Evolutionary conservation across 2,888 invertebrate species (phyloP).

Genomic region (Andrena hattorfiana): DNA sequence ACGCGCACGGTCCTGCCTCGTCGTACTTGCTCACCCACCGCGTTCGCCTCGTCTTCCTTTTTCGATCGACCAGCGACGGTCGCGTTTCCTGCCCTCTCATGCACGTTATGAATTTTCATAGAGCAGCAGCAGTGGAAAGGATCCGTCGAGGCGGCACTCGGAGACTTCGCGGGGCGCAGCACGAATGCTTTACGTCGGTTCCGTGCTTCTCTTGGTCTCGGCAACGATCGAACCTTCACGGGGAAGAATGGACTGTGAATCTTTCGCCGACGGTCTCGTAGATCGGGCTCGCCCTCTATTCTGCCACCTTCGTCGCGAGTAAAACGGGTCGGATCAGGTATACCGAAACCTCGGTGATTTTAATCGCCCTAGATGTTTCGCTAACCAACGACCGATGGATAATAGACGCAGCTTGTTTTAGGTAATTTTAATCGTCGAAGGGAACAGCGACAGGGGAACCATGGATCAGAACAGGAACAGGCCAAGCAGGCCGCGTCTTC

Average conservation of each 20-base stretch:
- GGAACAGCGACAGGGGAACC: neutral
- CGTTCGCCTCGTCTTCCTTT: conserved; percentile 3
- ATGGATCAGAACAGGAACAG: conserved; percentile 83
- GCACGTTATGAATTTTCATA: conserved; percentile 41
- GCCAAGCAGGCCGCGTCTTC: conserved; percentile 83
- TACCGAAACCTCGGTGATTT: neutral
- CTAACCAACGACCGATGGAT: neutral
- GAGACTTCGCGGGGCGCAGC: neutral
- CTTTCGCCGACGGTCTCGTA: conserved; percentile 22
- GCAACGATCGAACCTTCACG: conserved; percentile 32
- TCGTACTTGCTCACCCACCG: neutral
- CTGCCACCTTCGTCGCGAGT: conserved; percentile 10
- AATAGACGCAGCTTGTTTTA: conserved; percentile 8
- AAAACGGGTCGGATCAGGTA: conserved; percentile 34
- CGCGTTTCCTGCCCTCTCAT: conserved; percentile 12
- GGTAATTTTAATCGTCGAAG: conserved; percentile 15
- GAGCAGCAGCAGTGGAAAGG: conserved; percentile 19
- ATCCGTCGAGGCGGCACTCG: conserved; percentile 16
- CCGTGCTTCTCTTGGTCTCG: conserved; percentile 10
- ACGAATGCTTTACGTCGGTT: conserved; percentile 33
- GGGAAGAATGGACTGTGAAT: conserved; percentile 51
- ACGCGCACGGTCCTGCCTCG: neutral
- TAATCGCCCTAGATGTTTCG: neutral
- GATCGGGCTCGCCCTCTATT: conserved; percentile 19
- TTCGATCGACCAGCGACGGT: conserved; percentile 22